A percentile compares a stretch with the other conserved stretches of the same genome.
These are phyloP conservation scores for Probosciger aterrimus DNA, from an alignment of 2,113 vertebrate species.

Conservation along the genomic window DNA sequence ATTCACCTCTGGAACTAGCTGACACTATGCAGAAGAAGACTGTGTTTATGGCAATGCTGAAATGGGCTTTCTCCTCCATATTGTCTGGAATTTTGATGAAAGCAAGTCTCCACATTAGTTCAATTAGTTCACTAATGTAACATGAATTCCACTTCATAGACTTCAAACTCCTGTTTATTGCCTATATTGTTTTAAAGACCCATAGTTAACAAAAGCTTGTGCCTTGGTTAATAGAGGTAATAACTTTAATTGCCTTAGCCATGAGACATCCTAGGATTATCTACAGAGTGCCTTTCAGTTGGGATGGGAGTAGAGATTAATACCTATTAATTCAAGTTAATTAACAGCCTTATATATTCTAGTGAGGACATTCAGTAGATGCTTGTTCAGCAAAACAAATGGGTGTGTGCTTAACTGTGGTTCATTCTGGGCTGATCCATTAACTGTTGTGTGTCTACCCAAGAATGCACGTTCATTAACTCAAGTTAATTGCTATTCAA, in stretches of 20 bases:
- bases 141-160: background rate
- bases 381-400: background rate
- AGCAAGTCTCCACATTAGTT: background rate
- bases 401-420: background rate
- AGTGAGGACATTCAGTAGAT: background rate
- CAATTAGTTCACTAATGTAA: background rate
- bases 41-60: rapidly evolving
- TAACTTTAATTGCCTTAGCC: background rate
- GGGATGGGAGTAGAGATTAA: background rate
- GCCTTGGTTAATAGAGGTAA: background rate
- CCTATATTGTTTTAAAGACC: background rate
- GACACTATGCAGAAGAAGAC: background rate
- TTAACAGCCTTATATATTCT: background rate
- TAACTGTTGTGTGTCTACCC: background rate
- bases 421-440: background rate
- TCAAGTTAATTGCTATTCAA: slow-evolving; percentile 46
- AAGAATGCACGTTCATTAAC: slow-evolving; percentile 43
- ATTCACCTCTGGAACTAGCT: background rate
- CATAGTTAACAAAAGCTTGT: background rate
- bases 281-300: background rate
- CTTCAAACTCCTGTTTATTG: background rate
- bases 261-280: background rate
- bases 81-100: background rate
- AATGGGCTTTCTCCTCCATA: background rate
- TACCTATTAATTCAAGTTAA: background rate